phyloP scores from a whole-genome alignment of 1,140 invertebrate species.

The Apis cerana region DNA sequence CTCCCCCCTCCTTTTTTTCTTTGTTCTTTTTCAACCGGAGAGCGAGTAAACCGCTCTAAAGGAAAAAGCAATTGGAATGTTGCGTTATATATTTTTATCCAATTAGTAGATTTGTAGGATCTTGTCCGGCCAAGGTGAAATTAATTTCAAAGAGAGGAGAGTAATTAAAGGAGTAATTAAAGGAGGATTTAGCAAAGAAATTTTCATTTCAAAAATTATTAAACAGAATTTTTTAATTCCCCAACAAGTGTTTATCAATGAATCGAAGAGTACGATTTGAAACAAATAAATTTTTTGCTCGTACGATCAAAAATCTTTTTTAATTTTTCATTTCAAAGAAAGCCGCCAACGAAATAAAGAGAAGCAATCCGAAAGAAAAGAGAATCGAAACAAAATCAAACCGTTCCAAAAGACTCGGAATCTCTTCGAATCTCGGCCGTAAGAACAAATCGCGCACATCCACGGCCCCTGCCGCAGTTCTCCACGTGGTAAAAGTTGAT shows the following conservation, averaged over 20 bases:
- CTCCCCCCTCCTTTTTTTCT: neutral
- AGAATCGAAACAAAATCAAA: neutral
- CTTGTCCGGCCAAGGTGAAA: too few species aligned
- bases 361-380: too few species aligned
- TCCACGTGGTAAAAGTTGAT: conserved; percentile 37
- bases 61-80: neutral
- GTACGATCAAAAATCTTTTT: too few species aligned
- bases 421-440: neutral
- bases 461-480: too few species aligned
- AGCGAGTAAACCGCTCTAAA: neutral
- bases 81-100: neutral
- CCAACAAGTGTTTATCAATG: too few species aligned
- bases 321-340: too few species aligned
- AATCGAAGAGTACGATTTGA: too few species aligned
- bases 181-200: neutral
- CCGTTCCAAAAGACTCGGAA: neutral
- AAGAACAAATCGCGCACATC: neutral
- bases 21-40: neutral
- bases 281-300: too few species aligned
- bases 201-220: neutral
- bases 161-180: too few species aligned
- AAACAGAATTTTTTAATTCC: too few species aligned
- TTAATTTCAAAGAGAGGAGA: neutral
- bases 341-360: too few species aligned
- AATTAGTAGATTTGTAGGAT: neutral